phyloP scores from a whole-genome alignment of 30 jellyfish, hydroid and myxozoan genomes.

The Turritopsis rubra region DNA sequence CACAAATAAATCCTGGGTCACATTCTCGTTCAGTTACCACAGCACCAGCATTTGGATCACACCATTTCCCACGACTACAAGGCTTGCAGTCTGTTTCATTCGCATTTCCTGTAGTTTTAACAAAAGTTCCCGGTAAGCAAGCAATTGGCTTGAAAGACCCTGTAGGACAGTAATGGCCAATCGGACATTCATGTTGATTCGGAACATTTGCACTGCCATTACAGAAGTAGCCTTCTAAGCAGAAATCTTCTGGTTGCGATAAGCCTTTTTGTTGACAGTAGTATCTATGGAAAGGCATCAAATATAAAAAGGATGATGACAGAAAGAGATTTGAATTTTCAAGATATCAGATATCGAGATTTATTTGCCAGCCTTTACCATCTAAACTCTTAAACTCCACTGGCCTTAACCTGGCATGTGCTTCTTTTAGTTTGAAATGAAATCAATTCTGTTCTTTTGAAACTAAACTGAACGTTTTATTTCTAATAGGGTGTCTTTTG shows the following conservation, averaged over 20 bases:
- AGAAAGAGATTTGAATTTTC: too few species aligned
- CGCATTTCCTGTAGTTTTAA: conserved; percentile 54
- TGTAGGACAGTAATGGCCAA: conserved; percentile 76
- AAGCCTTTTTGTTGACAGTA: conserved; percentile 76
- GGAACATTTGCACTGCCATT: conserved; percentile 80
- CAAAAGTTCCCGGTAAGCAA: conserved; percentile 85
- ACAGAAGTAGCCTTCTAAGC: conserved; percentile 86
- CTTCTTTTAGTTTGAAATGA: too few species aligned
- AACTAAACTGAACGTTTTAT: too few species aligned
- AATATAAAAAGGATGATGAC: too few species aligned
- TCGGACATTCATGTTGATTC: conserved; percentile 56
- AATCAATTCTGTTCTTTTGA: too few species aligned
- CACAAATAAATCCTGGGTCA: conserved; percentile 78
- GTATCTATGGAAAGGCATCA: too few species aligned
- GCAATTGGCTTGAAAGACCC: conserved; percentile 82
- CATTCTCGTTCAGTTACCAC: conserved; percentile 78
- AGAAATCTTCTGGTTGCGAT: conserved; percentile 80
- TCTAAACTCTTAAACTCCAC: too few species aligned
- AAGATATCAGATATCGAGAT: too few species aligned
- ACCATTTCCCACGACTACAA: conserved; percentile 96
- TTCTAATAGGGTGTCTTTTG: too few species aligned
- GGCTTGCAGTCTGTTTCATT: conserved; percentile 66
- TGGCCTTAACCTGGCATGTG: too few species aligned
- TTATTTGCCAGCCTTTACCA: too few species aligned
- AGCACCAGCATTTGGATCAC: conserved; percentile 92